Evolutionary conservation across 2,113 vertebrate species (phyloP).

Genomic region (Grammomys dolichurus): DNA sequence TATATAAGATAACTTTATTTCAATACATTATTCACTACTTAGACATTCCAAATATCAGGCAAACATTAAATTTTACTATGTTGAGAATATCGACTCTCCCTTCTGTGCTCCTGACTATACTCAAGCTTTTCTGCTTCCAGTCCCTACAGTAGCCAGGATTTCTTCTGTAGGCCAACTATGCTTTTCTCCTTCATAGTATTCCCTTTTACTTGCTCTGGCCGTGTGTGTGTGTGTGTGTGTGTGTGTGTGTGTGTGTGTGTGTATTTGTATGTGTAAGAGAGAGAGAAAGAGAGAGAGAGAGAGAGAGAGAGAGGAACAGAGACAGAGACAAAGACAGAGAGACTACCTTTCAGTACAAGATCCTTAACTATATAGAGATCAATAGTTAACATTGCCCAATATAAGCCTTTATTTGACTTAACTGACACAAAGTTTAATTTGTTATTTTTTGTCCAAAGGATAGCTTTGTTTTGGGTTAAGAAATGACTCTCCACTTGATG

Average conservation of each 20-base stretch:
- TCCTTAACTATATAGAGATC: neutral
- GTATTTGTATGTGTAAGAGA: neutral
- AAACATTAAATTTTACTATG: neutral
- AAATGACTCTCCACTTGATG: neutral
- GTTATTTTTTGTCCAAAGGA: neutral
- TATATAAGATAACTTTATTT: conserved; percentile 57
- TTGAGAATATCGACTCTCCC: neutral
- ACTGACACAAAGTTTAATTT: neutral
- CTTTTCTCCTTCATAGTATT: neutral
- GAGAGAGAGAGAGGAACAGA: neutral
- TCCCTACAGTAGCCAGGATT: too few relatives aligned
- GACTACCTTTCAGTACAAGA: neutral
- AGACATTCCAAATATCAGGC: conserved; percentile 50
- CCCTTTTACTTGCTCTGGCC: neutral
- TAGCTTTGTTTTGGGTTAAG: neutral
- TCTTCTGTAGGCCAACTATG: neutral
- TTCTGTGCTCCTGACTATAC: neutral
- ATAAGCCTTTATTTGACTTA: neutral
- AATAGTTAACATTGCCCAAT: neutral
- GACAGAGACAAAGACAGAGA: fast-evolving
- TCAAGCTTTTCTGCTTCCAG: neutral
- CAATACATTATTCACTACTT: conserved; percentile 5
- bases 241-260: neutral
- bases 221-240: neutral
- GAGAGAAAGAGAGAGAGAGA: neutral